phyloP scores from a whole-genome alignment of 2,797 vertebrate genomes.

The Chiloscyllium punctatum region DNA sequence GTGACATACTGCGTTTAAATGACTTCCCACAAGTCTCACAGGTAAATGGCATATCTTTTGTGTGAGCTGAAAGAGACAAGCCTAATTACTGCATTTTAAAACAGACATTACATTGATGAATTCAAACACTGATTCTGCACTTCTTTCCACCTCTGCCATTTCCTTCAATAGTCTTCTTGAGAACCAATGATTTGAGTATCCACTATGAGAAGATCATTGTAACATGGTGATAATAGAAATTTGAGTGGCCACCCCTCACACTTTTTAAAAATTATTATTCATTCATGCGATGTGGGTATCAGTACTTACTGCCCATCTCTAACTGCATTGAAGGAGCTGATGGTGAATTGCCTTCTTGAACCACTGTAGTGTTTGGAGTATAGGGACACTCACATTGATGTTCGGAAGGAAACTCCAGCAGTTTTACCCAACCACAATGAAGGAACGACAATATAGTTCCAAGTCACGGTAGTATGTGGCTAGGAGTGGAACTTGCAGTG shows the following conservation, averaged over 20 bases:
- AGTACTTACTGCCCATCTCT: too few species aligned
- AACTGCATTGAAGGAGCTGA: too few species aligned
- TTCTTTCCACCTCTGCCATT: neutral
- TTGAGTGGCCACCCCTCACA: neutral
- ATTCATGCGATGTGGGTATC: too few species aligned
- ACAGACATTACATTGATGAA: neutral
- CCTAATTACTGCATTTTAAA: neutral
- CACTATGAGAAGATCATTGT: neutral
- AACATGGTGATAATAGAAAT: neutral
- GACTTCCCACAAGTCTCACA: constrained; percentile 96
- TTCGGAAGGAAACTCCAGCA: too few species aligned
- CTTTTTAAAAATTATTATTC: too few species aligned
- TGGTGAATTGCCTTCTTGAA: too few species aligned
- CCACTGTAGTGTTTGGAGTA: too few species aligned
- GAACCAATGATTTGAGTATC: neutral
- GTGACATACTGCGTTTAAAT: constrained; percentile 95
- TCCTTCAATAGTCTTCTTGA: neutral
- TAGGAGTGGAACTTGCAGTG: too few species aligned
- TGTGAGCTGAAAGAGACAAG: constrained; percentile 67
- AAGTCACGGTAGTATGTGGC: too few species aligned
- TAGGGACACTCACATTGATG: too few species aligned
- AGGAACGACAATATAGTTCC: too few species aligned
- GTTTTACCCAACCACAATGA: too few species aligned
- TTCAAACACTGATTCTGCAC: neutral
- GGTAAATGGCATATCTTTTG: constrained; percentile 99